A percentile compares a stretch with the other conserved stretches of the same genome.
These are phyloP conservation scores for Oxyura jamaicensis DNA, from an alignment of 2,113 vertebrate species.

Conservation along the genomic window DNA sequence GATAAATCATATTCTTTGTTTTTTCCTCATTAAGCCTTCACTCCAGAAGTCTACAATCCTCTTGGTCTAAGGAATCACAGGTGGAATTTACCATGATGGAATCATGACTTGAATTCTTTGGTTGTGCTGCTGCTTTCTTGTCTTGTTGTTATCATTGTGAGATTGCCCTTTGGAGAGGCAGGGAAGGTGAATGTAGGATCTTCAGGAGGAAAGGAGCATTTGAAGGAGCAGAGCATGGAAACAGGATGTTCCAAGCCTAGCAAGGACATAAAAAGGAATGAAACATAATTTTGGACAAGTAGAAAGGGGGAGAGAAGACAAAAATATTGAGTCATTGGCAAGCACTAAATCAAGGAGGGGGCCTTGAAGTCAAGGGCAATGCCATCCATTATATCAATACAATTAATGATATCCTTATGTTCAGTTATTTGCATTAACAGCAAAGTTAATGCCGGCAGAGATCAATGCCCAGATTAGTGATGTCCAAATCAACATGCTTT, in stretches of 20 bases:
- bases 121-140: neutral
- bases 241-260: constrained; percentile 25
- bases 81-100: neutral
- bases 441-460: constrained; percentile 60
- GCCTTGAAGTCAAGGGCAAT: constrained; percentile 47
- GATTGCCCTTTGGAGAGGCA: neutral
- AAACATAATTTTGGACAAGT: constrained; percentile 49
- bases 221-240: neutral
- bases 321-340: constrained; percentile 18
- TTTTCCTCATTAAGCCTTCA: neutral
- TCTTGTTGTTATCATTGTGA: neutral
- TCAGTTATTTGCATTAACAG: constrained; percentile 70
- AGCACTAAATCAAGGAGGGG: constrained; percentile 37
- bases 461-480: constrained; percentile 63
- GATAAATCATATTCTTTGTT: neutral
- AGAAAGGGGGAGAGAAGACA: constrained; percentile 33
- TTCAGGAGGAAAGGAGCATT: neutral
- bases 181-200: neutral
- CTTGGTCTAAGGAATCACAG: neutral
- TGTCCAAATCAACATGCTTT: constrained; percentile 70
- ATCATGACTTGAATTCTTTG: neutral
- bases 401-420: constrained; percentile 65
- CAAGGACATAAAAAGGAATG: constrained; percentile 41
- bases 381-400: constrained; percentile 66
- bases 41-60: neutral